Evolutionary conservation across 2,797 vertebrate species (phyloP).

Genomic region (Petrocephalus sullivani): DNA sequence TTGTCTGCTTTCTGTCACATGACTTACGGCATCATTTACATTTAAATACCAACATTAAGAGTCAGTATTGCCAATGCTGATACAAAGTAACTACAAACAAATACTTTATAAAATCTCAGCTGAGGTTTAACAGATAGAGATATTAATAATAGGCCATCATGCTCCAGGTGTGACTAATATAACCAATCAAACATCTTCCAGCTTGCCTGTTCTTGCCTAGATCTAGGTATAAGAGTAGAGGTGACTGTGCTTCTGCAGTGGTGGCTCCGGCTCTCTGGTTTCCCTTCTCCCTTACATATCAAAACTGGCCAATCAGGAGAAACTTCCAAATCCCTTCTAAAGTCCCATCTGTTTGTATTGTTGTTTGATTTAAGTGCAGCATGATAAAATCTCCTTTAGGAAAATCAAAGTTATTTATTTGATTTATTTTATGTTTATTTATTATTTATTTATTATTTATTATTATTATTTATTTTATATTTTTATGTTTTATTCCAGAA

Average conservation of each 20-base stretch:
- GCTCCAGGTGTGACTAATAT: background rate
- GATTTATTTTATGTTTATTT: background rate
- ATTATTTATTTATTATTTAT: no score
- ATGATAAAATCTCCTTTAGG: background rate
- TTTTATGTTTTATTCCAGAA: background rate
- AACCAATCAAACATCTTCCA: background rate
- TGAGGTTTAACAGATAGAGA: background rate
- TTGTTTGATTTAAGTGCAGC: background rate
- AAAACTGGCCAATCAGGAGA: background rate
- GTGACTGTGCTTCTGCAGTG: background rate
- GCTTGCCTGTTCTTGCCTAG: background rate
- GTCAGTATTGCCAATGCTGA: background rate
- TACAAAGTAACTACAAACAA: background rate
- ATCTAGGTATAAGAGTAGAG: background rate
- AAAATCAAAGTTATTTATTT: background rate
- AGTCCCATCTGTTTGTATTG: background rate
- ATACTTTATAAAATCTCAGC: background rate
- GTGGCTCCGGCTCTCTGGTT: background rate
- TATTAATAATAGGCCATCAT: background rate
- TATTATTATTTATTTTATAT: no score
- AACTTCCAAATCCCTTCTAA: background rate
- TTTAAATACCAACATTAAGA: conserved; percentile 1
- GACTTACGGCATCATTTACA: background rate
- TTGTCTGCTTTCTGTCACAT: background rate
- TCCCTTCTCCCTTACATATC: background rate